Conservation (phyloP, 1,140 invertebrate species). For the Phymastichus coffea region DNA sequence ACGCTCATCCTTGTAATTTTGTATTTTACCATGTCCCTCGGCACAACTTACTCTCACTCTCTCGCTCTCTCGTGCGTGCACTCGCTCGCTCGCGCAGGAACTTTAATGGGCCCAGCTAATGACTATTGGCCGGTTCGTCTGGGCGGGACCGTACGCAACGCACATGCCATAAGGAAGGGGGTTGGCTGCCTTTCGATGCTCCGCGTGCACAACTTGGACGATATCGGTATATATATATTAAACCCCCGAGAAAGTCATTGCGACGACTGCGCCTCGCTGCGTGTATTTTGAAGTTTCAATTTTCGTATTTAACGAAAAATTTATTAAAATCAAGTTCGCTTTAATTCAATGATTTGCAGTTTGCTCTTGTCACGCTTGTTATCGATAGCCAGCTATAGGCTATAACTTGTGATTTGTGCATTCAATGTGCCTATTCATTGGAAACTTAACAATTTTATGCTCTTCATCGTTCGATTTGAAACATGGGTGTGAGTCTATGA, state of each 20-base stretch:
- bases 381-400: no score
- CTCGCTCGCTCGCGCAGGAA: constrained; percentile 39
- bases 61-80: constrained; percentile 36
- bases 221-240: no score
- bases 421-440: no score
- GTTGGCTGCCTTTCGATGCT: constrained; percentile 9
- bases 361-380: no score
- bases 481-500: no score
- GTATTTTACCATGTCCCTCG: constrained; percentile 7
- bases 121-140: constrained; percentile 57
- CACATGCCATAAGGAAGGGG: constrained; percentile 18
- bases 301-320: not conserved
- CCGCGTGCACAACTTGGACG: no score
- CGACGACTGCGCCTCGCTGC: not conserved
- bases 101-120: constrained; percentile 58
- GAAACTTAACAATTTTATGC: no score
- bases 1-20: constrained; percentile 7
- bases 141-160: constrained; percentile 52
- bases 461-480: no score
- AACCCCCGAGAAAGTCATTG: not conserved
- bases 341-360: not conserved
- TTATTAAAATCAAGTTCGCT: not conserved
- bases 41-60: constrained; percentile 8
- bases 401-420: no score
- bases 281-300: not conserved